Evolutionary conservation across 2,888 invertebrate species (phyloP).

Genomic region (Choreutis nemorana): DNA sequence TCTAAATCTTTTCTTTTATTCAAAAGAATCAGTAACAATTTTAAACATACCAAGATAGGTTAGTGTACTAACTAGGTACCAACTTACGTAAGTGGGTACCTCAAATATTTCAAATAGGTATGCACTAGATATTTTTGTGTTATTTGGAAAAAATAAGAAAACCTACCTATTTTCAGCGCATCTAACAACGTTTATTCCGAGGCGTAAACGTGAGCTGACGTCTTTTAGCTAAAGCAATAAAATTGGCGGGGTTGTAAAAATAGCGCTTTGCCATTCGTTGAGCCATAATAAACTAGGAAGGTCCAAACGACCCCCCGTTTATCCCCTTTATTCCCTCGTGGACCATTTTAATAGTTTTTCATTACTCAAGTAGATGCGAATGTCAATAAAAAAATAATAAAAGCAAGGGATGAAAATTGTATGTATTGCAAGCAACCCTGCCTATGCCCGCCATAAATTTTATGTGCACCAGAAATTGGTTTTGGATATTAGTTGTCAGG

Average conservation of each 20-base stretch:
- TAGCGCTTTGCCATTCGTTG: conserved; percentile 43
- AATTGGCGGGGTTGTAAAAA: conserved; percentile 52
- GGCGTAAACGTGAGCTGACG: conserved; percentile 35
- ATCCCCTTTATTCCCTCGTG: conserved; percentile 56
- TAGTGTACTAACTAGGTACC: no score
- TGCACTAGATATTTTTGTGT: no score
- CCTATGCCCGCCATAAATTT: conserved; percentile 37
- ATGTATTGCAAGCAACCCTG: conserved; percentile 50
- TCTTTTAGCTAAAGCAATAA: conserved; percentile 42
- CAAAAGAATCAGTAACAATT: no score
- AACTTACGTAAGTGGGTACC: no score
- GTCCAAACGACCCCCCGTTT: conserved; percentile 50
- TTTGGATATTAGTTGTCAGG: conserved; percentile 31
- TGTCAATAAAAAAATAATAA: conserved; percentile 49
- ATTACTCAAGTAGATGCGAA: conserved; percentile 65
- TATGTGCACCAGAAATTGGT: conserved; percentile 35
- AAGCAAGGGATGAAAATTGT: conserved; percentile 58
- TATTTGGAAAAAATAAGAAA: no score
- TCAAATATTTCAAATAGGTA: no score
- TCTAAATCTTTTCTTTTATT: no score
- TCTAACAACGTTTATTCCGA: conserved; percentile 15
- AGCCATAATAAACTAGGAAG: conserved; percentile 46
- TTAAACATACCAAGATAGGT: no score
- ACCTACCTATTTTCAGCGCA: conserved; percentile 1
- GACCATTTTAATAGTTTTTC: conserved; percentile 60